Base-by-base conservation (phyloP, 1,140 invertebrate species). In the Anastrepha obliqua region DNA sequence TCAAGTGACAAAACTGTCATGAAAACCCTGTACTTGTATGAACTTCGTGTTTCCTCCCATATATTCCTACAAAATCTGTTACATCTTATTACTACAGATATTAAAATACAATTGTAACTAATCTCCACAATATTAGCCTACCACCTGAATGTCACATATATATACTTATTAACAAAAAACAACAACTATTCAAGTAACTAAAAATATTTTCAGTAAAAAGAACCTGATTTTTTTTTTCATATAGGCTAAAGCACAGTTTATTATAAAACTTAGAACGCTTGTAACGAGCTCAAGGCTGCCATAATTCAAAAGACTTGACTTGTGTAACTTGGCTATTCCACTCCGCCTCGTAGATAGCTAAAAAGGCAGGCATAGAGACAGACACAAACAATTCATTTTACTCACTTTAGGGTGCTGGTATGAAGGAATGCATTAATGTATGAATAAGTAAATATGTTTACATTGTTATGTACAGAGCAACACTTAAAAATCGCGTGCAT, bases 401-500 rank as follows among this genome's bases (percentile, higher is more conserved):
- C 47, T 55, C n/a, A 74, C 44, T 81, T 58, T 74, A 47, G 5
- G 13, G 70, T 47, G 4, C 11, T 70, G 4, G 17, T 11, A 81
- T 78, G 44, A 17, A 6, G 44, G 47, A 20, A 81, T 81, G 42
- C 3, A 55, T 20, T n/a, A 29, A 29, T 55, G 74, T 13, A 29
- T 29, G 29, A 29, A 29, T 29, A 29, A 29, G 29, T 29, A 8
- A n/a, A 9, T 81, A 20, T 47, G 44, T 62, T 62, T 39, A 7
- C 5, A 29, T 17, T 62, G n/a, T 17, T 62, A 67, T 6, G 29
- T 67, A 15, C 8, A 2, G 9, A 29, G 15, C n/a, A 58, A 55
- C 74, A 81, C 74, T 81, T 81, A 29, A 81, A 81, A 55, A 81
- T 81, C 47, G 74, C 74, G 74, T 81, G 74, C 74, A 81, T 55